Conservation (phyloP, 2,888 invertebrate genomes). For the Acleris literana region DNA sequence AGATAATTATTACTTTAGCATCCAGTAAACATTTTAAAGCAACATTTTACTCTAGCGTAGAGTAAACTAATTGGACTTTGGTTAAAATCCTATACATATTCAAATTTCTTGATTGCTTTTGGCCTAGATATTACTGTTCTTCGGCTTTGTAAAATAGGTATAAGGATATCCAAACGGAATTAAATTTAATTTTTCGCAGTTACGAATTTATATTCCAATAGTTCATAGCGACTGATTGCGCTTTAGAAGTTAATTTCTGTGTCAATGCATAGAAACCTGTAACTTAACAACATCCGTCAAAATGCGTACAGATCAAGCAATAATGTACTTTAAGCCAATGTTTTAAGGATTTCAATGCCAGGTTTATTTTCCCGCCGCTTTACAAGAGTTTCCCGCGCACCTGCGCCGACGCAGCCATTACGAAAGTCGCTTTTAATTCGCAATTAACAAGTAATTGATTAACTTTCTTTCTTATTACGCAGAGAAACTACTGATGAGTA, state of each 20-base stretch:
- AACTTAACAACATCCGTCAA: not conserved
- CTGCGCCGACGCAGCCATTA: not conserved
- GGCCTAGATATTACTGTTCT: too few relatives aligned
- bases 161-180: too few relatives aligned
- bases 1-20: too few relatives aligned
- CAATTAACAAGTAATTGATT: slow-evolving; percentile 5
- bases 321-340: not conserved
- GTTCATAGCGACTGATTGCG: not conserved
- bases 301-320: not conserved
- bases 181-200: not conserved
- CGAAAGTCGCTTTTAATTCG: slow-evolving; percentile 7
- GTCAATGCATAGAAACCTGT: slow-evolving; percentile 7
- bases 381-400: slow-evolving; percentile 1
- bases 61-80: too few relatives aligned
- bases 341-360: not conserved
- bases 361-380: not conserved
- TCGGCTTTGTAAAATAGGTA: too few relatives aligned
- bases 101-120: too few relatives aligned
- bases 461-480: slow-evolving; percentile 9
- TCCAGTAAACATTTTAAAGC: too few relatives aligned
- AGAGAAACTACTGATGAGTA: not conserved
- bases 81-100: too few relatives aligned
- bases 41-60: too few relatives aligned
- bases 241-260: slow-evolving; percentile 2
- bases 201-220: not conserved